Percentiles rank a stretch among this genome's conserved stretches.
These are phyloP conservation scores for Orthosia cruda DNA, from an alignment of 2,888 invertebrate genomes.

Conservation along the genomic window DNA sequence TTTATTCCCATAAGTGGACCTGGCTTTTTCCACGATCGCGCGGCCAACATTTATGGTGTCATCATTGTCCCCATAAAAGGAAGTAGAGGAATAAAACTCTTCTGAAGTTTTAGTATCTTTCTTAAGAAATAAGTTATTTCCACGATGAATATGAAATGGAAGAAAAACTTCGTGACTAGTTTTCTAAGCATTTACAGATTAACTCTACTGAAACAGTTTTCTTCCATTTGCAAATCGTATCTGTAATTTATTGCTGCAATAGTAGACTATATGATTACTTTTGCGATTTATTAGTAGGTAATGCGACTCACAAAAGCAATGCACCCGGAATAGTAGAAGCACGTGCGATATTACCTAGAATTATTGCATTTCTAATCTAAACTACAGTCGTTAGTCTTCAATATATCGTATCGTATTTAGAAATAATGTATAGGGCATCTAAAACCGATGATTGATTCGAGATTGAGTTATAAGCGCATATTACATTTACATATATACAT, in stretches of 20 bases:
- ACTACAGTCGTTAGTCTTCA: constrained; percentile 13
- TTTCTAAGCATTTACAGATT: constrained; percentile 29
- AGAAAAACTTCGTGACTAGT: constrained; percentile 19
- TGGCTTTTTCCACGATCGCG: constrained; percentile 1
- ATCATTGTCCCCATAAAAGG: constrained; percentile 41
- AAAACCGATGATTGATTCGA: not conserved
- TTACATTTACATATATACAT: too few species aligned
- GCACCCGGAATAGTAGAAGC: constrained; percentile 4
- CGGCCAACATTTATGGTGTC: constrained; percentile 21
- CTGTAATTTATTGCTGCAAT: not conserved
- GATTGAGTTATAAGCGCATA: not conserved
- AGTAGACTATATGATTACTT: not conserved
- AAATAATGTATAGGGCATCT: not conserved
- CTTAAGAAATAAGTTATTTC: constrained; percentile 32
- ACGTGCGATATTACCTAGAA: not conserved
- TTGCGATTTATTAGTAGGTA: not conserved
- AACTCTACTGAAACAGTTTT: constrained; percentile 16
- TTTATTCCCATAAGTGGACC: constrained; percentile 7
- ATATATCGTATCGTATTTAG: not conserved
- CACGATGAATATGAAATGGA: constrained; percentile 19
- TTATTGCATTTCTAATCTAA: constrained; percentile 22
- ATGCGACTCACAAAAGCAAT: not conserved
- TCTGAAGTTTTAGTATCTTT: constrained; percentile 41
- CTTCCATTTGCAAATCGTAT: not conserved
- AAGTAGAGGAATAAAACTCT: constrained; percentile 22